phyloP scores from a whole-genome alignment of 1,140 invertebrate species.

The Colletes gigas region DNA sequence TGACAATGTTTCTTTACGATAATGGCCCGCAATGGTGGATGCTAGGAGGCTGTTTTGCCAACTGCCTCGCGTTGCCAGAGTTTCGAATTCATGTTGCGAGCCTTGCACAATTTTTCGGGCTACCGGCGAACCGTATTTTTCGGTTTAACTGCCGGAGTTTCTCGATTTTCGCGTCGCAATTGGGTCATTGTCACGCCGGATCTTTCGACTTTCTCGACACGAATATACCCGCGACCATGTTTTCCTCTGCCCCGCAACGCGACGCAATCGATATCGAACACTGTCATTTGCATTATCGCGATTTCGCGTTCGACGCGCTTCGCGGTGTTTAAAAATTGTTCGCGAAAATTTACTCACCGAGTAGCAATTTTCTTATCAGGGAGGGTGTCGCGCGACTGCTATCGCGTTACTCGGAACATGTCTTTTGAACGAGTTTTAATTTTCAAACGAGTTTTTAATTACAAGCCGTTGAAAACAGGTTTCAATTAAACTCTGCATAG shows the following conservation, averaged over 20 bases:
- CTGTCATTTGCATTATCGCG: neutral
- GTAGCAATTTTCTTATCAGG: neutral
- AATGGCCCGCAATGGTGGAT: neutral
- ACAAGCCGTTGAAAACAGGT: neutral
- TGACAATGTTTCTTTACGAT: conserved; percentile 1
- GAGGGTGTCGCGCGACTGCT: neutral
- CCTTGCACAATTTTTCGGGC: conserved; percentile 40
- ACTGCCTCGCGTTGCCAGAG: conserved; percentile 15
- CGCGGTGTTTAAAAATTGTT: too few relatives aligned
- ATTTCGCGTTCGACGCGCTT: neutral
- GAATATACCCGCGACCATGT: conserved; percentile 2
- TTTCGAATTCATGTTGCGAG: conserved; percentile 10
- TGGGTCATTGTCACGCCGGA: conserved; percentile 35
- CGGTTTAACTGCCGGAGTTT: conserved; percentile 8
- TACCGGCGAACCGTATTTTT: neutral
- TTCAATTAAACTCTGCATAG: conserved; percentile 22
- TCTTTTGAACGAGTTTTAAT: neutral
- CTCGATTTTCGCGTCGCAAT: conserved; percentile 33
- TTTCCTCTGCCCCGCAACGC: neutral
- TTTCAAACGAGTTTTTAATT: conserved; percentile 23
- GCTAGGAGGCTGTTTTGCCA: conserved; percentile 1
- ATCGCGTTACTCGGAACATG: too few relatives aligned
- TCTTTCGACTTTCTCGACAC: conserved; percentile 32
- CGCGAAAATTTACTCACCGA: neutral
- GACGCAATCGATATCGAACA: neutral